A percentile compares a stretch with the other conserved stretches of the same genome.
Conservation (phyloP, 92 coral and sea anemone genomes). For the Actinostola sp. region DNA sequence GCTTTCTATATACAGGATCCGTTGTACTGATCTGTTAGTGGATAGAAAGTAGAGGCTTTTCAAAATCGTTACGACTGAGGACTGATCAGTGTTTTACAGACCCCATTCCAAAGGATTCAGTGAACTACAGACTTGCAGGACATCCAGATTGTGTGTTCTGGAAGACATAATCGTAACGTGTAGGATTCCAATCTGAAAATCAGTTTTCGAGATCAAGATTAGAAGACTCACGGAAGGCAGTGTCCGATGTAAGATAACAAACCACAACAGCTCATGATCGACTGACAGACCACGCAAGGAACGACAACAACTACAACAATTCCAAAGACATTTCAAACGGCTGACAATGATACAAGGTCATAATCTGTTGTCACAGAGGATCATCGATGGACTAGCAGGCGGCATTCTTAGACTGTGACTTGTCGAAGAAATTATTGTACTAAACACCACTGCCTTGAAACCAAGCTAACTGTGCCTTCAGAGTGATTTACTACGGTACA, state of each 20-base stretch:
- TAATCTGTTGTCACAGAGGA: constrained; percentile 7
- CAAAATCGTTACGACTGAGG: no score
- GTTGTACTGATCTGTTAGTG: no score
- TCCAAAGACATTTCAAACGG: constrained; percentile 5
- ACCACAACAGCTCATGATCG: not conserved
- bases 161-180: not conserved
- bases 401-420: no score
- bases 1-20: no score
- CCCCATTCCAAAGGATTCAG: no score
- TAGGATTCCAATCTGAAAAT: constrained; percentile 6
- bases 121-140: not conserved
- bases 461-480: no score
- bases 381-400: not conserved
- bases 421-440: not conserved
- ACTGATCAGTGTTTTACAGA: no score
- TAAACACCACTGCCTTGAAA: not conserved
- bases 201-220: not conserved
- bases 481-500: no score
- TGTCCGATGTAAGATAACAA: not conserved
- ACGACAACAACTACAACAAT: constrained; percentile 6
- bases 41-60: no score
- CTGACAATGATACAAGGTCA: not conserved
- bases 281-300: constrained; percentile 1
- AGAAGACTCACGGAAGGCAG: constrained; percentile 3
- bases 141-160: not conserved